Percentiles rank a stretch among this genome's conserved stretches.
Conservation (phyloP, 2,888 invertebrate species). For the Lasioglossum malachurum region DNA sequence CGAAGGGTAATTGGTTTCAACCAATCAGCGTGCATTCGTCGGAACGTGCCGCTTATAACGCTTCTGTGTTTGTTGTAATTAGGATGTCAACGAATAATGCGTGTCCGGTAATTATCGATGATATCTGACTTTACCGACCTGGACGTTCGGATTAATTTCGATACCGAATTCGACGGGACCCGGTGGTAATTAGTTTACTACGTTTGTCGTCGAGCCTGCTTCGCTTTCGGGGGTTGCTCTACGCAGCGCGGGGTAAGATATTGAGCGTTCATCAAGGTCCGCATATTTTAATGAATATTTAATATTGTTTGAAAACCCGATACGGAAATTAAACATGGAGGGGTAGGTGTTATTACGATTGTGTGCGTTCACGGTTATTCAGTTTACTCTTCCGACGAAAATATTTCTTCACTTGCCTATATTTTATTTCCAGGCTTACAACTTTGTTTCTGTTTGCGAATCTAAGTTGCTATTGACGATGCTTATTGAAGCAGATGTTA, state of each 20-base stretch:
- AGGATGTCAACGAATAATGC: conserved; percentile 65
- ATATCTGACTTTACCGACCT: conserved; percentile 61
- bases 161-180: conserved; percentile 49
- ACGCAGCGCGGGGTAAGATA: conserved; percentile 35
- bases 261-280: conserved; percentile 44
- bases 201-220: conserved; percentile 47
- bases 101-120: conserved; percentile 64
- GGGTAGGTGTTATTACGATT: background rate
- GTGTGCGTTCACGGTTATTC: background rate
- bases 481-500: no score
- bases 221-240: conserved; percentile 18
- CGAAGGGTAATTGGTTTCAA: conserved; percentile 60
- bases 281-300: conserved; percentile 36
- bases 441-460: background rate
- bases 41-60: conserved; percentile 54
- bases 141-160: conserved; percentile 63
- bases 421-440: background rate
- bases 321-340: conserved; percentile 13
- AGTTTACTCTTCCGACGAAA: background rate
- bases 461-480: background rate
- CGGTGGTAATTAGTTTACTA: conserved; percentile 57
- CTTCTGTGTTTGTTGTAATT: conserved; percentile 63
- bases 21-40: conserved; percentile 56
- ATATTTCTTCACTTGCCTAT: background rate
- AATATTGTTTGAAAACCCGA: conserved; percentile 28